A percentile compares a stretch with the other conserved stretches of the same genome.
Evolutionary conservation across 2,797 vertebrate species (phyloP).

Genomic region (Silurus aristotelis): DNA sequence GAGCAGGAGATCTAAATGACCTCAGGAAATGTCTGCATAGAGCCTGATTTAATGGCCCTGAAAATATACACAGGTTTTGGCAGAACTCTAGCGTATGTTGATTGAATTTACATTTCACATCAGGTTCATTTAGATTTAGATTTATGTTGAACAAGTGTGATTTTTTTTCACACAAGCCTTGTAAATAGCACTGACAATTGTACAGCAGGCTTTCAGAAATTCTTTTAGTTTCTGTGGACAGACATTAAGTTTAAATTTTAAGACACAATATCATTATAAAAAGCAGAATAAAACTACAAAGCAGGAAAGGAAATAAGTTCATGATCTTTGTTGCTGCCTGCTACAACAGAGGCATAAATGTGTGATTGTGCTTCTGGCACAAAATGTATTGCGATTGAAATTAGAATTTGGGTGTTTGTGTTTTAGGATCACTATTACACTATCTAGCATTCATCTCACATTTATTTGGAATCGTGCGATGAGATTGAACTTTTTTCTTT

Average conservation of each 20-base stretch:
- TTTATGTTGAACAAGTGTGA: not conserved
- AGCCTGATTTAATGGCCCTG: conserved; percentile 1
- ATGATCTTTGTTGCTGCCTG: conserved; percentile 16
- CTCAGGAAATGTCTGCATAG: not conserved
- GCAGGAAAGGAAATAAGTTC: not conserved
- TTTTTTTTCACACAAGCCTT: conserved; percentile 2
- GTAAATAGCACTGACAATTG: not conserved
- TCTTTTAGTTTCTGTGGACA: not conserved
- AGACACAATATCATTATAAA: not conserved
- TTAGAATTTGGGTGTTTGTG: conserved; percentile 30
- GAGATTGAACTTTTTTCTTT: conserved; percentile 10
- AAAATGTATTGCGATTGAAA: conserved; percentile 26
- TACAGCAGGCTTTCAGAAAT: not conserved
- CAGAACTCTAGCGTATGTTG: not conserved
- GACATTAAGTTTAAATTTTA: not conserved
- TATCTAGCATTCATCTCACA: conserved; percentile 14
- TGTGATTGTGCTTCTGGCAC: conserved; percentile 13
- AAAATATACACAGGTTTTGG: conserved; percentile 1
- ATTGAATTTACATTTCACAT: conserved; percentile 5
- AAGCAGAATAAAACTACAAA: not conserved
- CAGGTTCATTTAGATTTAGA: not conserved
- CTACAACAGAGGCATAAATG: conserved; percentile 35
- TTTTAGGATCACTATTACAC: conserved; percentile 29
- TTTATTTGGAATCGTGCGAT: not conserved
- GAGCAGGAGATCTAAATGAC: conserved; percentile 9